Percentiles rank a stretch among this genome's conserved stretches.
phyloP scores from a whole-genome alignment of 2,797 vertebrate genomes.

The Cottoperca gobio region DNA sequence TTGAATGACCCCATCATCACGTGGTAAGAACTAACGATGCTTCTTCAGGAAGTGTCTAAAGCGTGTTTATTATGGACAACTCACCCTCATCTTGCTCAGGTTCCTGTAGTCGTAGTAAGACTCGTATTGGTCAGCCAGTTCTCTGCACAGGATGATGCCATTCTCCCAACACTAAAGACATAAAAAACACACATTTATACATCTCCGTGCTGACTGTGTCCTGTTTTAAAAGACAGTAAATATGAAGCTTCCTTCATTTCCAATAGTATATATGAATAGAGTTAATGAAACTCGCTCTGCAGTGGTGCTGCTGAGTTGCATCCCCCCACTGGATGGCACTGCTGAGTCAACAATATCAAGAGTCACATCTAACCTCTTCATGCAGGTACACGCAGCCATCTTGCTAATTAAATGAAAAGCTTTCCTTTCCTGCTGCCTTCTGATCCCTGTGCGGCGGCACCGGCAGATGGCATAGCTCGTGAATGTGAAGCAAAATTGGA shows the following conservation, averaged over 20 bases:
- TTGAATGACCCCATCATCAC: not conserved
- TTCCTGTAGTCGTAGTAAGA: slow-evolving; percentile 99
- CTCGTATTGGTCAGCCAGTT: slow-evolving; percentile 98
- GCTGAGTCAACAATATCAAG: slow-evolving; percentile 44
- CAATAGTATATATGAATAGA: not conserved
- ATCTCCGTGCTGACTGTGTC: not conserved
- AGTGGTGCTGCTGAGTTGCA: not conserved
- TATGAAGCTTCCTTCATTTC: not conserved
- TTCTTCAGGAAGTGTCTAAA: not conserved
- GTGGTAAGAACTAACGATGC: not conserved
- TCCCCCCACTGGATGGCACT: slow-evolving; percentile 76
- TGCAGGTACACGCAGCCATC: slow-evolving; percentile 64
- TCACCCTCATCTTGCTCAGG: slow-evolving; percentile 99
- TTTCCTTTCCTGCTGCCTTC: slow-evolving; percentile 66
- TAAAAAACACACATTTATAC: slow-evolving; percentile 8
- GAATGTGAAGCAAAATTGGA: slow-evolving; percentile 71
- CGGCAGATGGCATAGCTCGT: slow-evolving; percentile 72
- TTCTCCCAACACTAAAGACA: slow-evolving; percentile 97
- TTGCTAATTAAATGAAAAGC: slow-evolving; percentile 79
- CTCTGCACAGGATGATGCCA: slow-evolving; percentile 96
- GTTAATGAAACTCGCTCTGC: not conserved
- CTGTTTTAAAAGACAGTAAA: not conserved
- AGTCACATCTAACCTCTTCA: slow-evolving; percentile 11
- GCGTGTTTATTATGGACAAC: slow-evolving; percentile 15
- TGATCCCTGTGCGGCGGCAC: slow-evolving; percentile 52